Evolutionary conservation across 2,888 invertebrate species (phyloP).

Genomic region (Acrobasis suavella): DNA sequence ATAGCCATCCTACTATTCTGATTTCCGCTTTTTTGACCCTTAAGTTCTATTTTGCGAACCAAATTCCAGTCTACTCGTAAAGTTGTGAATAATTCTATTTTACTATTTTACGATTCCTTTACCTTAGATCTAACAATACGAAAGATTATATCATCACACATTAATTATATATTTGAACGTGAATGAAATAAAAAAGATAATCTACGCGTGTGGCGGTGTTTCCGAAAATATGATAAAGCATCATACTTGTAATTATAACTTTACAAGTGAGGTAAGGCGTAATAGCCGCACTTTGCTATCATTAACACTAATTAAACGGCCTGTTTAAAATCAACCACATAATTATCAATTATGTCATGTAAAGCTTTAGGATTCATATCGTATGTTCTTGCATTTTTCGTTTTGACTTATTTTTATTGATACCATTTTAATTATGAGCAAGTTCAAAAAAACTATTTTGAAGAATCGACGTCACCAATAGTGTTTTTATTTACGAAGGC

Average conservation of each 20-base stretch:
- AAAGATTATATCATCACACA: background rate
- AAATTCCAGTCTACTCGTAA: too few relatives aligned
- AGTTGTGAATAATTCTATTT: too few relatives aligned
- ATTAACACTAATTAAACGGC: slow-evolving; percentile 1
- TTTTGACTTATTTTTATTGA: too few relatives aligned
- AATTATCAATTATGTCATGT: background rate
- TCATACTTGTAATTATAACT: background rate
- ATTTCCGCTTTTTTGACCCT: too few relatives aligned
- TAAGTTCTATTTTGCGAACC: too few relatives aligned
- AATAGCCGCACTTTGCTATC: slow-evolving; percentile 2
- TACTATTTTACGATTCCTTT: too few relatives aligned
- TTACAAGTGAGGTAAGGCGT: background rate
- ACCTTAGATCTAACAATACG: background rate
- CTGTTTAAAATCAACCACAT: background rate
- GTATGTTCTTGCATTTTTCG: background rate
- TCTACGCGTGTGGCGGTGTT: background rate
- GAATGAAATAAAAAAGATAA: background rate
- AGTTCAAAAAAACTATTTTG: too few relatives aligned
- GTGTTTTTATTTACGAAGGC: too few relatives aligned
- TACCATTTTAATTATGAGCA: too few relatives aligned
- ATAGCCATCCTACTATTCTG: too few relatives aligned
- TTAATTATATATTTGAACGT: background rate
- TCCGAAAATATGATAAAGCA: background rate
- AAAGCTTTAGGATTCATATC: background rate
- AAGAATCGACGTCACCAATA: too few relatives aligned